Conservation (phyloP, 2,888 invertebrate genomes). For the Tanytarsus gracilentus region DNA sequence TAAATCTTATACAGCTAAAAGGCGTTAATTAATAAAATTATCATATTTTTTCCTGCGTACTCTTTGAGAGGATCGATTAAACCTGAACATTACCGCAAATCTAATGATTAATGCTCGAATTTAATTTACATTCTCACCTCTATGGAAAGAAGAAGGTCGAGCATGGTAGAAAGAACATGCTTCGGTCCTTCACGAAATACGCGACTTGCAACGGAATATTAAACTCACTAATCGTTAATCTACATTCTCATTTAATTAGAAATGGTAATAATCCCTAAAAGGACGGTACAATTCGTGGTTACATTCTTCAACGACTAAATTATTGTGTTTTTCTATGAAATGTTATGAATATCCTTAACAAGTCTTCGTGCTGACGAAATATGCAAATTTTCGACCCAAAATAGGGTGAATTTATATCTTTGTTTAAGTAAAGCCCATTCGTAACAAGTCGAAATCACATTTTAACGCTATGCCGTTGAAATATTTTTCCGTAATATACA, state of each 20-base stretch:
- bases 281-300: background rate
- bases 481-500: slow-evolving; percentile 6
- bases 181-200: background rate
- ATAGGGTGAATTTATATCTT: slow-evolving; percentile 24
- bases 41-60: slow-evolving; percentile 1
- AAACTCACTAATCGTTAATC: slow-evolving; percentile 11
- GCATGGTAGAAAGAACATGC: background rate
- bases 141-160: background rate
- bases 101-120: slow-evolving; percentile 11
- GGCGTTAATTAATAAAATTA: slow-evolving; percentile 29
- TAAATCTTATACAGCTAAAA: slow-evolving; percentile 22
- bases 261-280: slow-evolving; percentile 20
- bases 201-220: slow-evolving; percentile 26
- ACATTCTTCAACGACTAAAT: too few species aligned
- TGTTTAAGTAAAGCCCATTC: slow-evolving; percentile 6
- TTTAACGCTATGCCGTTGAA: slow-evolving; percentile 11
- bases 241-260: slow-evolving; percentile 27
- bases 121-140: slow-evolving; percentile 16
- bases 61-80: slow-evolving; percentile 6
- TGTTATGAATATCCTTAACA: slow-evolving; percentile 24
- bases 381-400: slow-evolving; percentile 13
- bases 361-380: slow-evolving; percentile 10
- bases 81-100: background rate
- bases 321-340: slow-evolving; percentile 19
- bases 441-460: slow-evolving; percentile 6